Conservation (phyloP, 2,888 invertebrate genomes). For the Troides helena region DNA sequence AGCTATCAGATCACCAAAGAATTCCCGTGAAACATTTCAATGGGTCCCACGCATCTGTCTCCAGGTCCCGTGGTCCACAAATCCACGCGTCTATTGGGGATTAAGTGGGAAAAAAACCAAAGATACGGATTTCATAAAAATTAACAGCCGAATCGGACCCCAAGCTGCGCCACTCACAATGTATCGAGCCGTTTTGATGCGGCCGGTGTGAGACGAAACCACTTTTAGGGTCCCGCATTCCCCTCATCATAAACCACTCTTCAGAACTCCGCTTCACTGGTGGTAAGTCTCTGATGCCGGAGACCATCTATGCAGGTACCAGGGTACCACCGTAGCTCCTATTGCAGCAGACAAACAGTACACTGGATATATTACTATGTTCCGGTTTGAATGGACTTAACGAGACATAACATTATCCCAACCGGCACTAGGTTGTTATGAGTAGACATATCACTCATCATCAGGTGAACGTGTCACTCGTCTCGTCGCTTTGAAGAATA, state of each 20-base stretch:
- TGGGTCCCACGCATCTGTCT: conserved; percentile 41
- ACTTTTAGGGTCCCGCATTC: conserved; percentile 34
- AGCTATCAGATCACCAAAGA: conserved; percentile 22
- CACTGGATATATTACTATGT: no score
- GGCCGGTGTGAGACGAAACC: conserved; percentile 38
- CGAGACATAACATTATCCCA: no score
- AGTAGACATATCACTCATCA: no score
- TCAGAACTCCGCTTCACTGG: no score
- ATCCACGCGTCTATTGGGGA: conserved; percentile 53
- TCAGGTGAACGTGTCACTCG: no score
- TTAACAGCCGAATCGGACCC: conserved; percentile 53
- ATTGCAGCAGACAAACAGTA: no score
- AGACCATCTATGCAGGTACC: no score
- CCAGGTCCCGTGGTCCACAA: conserved; percentile 44
- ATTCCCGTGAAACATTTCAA: conserved; percentile 26
- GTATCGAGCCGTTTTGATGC: conserved; percentile 52
- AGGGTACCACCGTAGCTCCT: no score
- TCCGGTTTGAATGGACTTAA: no score
- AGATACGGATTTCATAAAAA: conserved; percentile 55
- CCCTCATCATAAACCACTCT: neutral
- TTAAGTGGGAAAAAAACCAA: conserved; percentile 52
- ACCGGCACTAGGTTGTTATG: no score
- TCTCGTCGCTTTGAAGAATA: no score
- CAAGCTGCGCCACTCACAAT: conserved; percentile 57
- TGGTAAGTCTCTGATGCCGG: no score